Evolutionary conservation across 2,888 invertebrate species (phyloP).

Genomic region (Chaetogeoica ovagalla): DNA sequence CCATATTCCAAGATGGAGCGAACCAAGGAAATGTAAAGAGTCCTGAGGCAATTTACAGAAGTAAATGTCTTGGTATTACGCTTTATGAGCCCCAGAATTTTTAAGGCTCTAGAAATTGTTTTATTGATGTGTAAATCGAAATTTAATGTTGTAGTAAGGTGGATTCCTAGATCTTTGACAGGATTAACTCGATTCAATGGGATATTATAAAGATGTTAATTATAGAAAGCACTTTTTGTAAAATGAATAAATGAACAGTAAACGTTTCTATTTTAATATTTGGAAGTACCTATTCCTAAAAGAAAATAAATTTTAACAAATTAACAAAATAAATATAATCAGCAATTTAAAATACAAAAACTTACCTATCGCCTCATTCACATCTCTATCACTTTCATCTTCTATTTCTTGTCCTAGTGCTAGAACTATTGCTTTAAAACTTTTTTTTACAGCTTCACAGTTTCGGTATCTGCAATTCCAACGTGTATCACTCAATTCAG

Average conservation of each 20-base stretch:
- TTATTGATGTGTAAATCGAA: too few species aligned
- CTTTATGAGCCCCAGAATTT: too few species aligned
- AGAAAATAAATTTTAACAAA: neutral
- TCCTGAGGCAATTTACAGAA: too few species aligned
- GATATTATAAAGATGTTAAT: too few species aligned
- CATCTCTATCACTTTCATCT: neutral
- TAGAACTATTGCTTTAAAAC: neutral
- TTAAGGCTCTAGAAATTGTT: too few species aligned
- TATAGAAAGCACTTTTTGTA: neutral
- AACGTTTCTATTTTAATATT: neutral
- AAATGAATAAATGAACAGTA: neutral
- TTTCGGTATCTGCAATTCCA: neutral
- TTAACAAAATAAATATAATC: neutral
- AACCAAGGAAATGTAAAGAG: too few species aligned
- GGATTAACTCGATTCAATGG: too few species aligned
- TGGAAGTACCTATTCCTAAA: neutral
- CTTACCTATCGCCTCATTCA: neutral
- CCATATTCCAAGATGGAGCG: too few species aligned
- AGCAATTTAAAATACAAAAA: neutral
- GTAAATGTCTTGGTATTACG: too few species aligned
- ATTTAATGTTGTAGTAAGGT: too few species aligned
- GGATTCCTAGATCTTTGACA: too few species aligned
- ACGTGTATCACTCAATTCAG: neutral
- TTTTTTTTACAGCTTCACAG: neutral
- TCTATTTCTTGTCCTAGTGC: neutral